Base-by-base conservation (phyloP, 2,888 invertebrate genomes). In the Lithophane ornitopus region DNA sequence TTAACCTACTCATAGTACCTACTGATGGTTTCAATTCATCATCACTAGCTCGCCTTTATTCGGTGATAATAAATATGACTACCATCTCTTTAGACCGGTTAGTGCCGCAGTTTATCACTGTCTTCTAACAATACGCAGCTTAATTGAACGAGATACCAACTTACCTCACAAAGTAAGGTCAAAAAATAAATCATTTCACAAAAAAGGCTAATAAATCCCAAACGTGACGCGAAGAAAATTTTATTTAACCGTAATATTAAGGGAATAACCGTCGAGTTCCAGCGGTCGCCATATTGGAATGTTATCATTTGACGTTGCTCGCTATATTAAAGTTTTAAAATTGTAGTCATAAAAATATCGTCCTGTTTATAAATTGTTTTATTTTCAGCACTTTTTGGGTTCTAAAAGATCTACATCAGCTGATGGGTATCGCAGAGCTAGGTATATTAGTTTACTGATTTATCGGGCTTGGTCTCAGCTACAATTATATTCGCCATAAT, bases 201-300 rank as follows among this genome's bases (percentile, higher is more conserved):
- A 59, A 76, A 76, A 83, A 56, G 63, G 74, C 59, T 59, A 76
- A 76, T 84, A 86, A 86, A 76, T 86, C 75, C 80, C 12, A 68
- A 82, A 85, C 76, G 76, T 82, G 82, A 85, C 70, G 68, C 12
- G 85, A 71, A 82, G 81, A 76, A 85, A 81, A 66, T 82, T 82
- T 82, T 85, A 85, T 82, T 82, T 85, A 85, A 82, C 81, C 82
- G 76, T 85, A 69, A 82, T 82, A 81, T 81, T 84, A 81, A 68
- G 58, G 85, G 85, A 75, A 84, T 81, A 74, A 71, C 76, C 71
- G 56, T n/a, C 63, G 49, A 46, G 58, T 68, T 70, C 26, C 67
- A 84, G 26, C 74, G 52, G 54, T n/a, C n/a, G 81, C 84, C 81
- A 82, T 81, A 85, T 85, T 82, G 85, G 81, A 82, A 82, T 82